These are phyloP conservation scores for Centropus bengalensis DNA, from an alignment of 2,113 vertebrate genomes.

Conservation along the genomic window DNA sequence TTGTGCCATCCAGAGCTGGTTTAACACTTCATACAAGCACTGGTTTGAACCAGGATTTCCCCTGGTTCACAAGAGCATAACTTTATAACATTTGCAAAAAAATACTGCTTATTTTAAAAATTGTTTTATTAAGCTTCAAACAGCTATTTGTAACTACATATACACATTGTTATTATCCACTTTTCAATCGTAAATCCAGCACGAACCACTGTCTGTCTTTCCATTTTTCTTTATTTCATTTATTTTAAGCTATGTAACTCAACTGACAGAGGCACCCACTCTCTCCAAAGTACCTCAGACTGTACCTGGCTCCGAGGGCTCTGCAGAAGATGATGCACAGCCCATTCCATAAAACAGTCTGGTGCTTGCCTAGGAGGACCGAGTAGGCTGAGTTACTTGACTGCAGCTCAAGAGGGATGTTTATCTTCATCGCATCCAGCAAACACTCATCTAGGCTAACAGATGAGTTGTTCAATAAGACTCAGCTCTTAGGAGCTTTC, in stretches of 20 bases:
- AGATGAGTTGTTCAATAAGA: background rate
- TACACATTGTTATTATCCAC: background rate
- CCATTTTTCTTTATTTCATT: background rate
- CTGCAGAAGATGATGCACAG: background rate
- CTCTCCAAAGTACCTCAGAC: background rate
- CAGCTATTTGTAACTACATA: background rate
- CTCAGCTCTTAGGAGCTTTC: background rate
- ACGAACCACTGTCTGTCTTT: background rate
- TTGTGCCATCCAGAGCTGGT: background rate
- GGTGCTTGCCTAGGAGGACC: background rate
- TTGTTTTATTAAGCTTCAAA: background rate
- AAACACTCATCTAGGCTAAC: background rate
- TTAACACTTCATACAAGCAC: background rate
- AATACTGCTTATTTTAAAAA: background rate
- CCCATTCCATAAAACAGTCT: background rate
- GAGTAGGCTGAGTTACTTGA: fast-evolving
- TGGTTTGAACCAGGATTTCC: background rate
- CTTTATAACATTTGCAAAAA: background rate
- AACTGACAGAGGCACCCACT: background rate
- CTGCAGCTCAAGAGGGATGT: fast-evolving
- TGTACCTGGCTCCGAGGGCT: background rate
- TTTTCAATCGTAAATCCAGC: background rate
- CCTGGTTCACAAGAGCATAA: background rate
- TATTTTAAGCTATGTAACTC: background rate
- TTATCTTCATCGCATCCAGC: background rate